Percentiles rank a stretch among this genome's conserved stretches.
Conservation (phyloP, 2,113 vertebrate genomes). For the Chloebia gouldiae region DNA sequence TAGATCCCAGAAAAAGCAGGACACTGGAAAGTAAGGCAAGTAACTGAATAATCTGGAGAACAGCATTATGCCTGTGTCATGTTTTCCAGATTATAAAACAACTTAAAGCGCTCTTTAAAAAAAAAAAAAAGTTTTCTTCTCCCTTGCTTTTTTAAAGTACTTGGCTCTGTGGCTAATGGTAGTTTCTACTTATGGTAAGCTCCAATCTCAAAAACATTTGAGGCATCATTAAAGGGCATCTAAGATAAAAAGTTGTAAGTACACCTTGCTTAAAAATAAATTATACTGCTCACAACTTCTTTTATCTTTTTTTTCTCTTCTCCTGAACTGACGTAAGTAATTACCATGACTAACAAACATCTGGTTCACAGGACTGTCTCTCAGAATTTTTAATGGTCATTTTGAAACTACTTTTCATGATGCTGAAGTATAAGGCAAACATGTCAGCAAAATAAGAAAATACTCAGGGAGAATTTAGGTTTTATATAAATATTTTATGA, state of each 20-base stretch:
- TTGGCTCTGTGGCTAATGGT: background rate
- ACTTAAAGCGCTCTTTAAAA: background rate
- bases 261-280: background rate
- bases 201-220: background rate
- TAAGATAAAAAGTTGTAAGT: background rate
- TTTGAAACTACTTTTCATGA: background rate
- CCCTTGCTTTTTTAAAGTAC: background rate
- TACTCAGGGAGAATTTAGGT: background rate
- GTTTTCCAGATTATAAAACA: background rate
- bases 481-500: background rate
- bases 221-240: background rate
- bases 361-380: background rate
- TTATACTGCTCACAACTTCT: background rate
- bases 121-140: background rate
- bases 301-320: background rate
- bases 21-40: background rate
- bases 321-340: background rate
- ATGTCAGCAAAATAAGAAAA: background rate
- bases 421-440: background rate
- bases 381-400: background rate
- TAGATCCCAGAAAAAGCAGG: background rate
- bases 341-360: background rate
- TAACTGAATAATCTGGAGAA: background rate
- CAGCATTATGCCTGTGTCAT: background rate
- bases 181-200: background rate